Evolutionary conservation across 2,797 vertebrate species (phyloP).

Genomic region (Phataginus tricuspis): DNA sequence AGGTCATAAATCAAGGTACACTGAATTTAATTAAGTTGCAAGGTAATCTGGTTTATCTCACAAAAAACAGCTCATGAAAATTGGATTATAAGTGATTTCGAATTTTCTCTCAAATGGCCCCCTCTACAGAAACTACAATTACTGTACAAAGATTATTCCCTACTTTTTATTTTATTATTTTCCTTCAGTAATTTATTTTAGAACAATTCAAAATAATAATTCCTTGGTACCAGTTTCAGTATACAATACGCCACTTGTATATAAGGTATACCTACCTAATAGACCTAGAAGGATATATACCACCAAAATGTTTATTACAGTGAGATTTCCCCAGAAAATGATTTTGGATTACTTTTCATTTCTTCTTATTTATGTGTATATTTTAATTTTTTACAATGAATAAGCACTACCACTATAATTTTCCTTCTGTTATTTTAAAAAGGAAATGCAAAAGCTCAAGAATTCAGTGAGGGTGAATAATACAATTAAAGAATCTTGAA

Average conservation of each 20-base stretch:
- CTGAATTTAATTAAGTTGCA: constrained; percentile 56
- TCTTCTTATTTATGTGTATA: neutral
- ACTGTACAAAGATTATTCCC: neutral
- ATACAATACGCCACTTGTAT: neutral
- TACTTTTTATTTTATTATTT: constrained; percentile 39
- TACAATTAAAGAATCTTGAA: neutral
- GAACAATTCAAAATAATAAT: constrained; percentile 34
- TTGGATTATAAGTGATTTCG: constrained; percentile 26
- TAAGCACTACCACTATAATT: neutral
- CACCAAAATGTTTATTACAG: constrained; percentile 2
- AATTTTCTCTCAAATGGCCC: constrained; percentile 48
- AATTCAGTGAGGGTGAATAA: neutral
- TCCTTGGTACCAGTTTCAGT: neutral
- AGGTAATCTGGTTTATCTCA: neutral
- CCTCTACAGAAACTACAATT: neutral
- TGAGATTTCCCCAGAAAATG: neutral
- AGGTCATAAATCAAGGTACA: constrained; percentile 34
- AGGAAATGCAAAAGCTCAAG: constrained; percentile 4
- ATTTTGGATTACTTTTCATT: constrained; percentile 38
- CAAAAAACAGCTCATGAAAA: constrained; percentile 51
- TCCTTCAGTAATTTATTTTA: constrained; percentile 23
- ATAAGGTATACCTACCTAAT: neutral
- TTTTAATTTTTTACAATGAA: neutral
- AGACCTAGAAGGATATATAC: neutral
- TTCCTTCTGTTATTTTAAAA: constrained; percentile 45